These are phyloP conservation scores for Drosophila bifasciata DNA, from an alignment of 1,140 invertebrate genomes.

Conservation along the genomic window DNA sequence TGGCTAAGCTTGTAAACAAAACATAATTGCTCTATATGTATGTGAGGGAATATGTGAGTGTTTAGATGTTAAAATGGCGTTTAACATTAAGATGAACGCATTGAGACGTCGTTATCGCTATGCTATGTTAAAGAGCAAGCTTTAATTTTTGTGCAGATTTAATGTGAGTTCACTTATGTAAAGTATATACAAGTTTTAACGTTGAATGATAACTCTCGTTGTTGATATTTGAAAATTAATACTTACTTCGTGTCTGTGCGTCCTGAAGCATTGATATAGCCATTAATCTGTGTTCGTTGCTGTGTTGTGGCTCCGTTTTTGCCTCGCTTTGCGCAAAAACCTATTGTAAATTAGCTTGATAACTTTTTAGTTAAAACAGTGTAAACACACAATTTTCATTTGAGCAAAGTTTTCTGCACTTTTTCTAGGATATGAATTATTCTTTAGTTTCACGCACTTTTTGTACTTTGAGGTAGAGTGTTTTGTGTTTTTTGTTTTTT, in stretches of 20 bases:
- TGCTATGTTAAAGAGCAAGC: background rate
- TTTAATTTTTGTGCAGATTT: background rate
- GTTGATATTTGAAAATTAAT: background rate
- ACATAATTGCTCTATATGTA: slow-evolving; percentile 50
- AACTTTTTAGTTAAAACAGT: slow-evolving; percentile 37
- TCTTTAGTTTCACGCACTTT: slow-evolving; percentile 46
- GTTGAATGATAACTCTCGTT: background rate
- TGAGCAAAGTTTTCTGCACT: slow-evolving; percentile 51
- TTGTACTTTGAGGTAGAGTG: slow-evolving; percentile 81
- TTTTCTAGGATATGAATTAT: slow-evolving; percentile 26
- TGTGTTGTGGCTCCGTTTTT: slow-evolving; percentile 21
- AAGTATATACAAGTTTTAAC: background rate
- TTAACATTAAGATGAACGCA: slow-evolving; percentile 43
- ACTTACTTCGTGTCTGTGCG: slow-evolving; percentile 83
- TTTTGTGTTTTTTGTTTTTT: slow-evolving; percentile 51
- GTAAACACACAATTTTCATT: slow-evolving; percentile 60
- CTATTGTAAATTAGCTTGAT: slow-evolving; percentile 24
- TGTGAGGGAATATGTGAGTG: slow-evolving; percentile 16
- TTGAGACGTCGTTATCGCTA: slow-evolving; percentile 69
- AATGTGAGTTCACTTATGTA: no score
- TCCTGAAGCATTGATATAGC: slow-evolving; percentile 83
- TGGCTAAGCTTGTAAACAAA: slow-evolving; percentile 74
- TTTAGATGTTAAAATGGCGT: slow-evolving; percentile 53
- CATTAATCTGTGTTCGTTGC: slow-evolving; percentile 50
- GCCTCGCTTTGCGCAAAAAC: slow-evolving; percentile 33